Evolutionary conservation across 2,113 vertebrate genomes (phyloP), one percentile per base, ranked within the genome.

Genomic region (Mesoclemmys tuberculata): DNA sequence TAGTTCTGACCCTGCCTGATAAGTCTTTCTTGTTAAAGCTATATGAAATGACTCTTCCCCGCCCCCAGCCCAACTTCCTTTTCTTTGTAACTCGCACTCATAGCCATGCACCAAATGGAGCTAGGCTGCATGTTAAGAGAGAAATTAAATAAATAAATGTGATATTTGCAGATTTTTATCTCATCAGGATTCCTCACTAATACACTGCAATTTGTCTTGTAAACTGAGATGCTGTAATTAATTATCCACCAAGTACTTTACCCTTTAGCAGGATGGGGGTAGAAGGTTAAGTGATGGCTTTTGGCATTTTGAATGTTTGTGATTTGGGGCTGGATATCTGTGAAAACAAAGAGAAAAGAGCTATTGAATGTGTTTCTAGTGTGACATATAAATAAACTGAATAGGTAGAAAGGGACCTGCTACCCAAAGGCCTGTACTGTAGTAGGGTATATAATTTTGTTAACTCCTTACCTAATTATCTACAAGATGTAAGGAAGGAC

Each of bases 121-220:
- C 22, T 87, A 77, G 93, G 80, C 83, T n/a, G 61, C 54, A 91
- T n/a, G 61, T 89, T 85, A 94, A 94, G 94, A 96, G 44, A 91
- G 58, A 90, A 84, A 38, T 87, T 85, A 82, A 96, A 90, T 95
- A 96, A 96, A 95, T 96, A 95, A 93, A 93, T 89, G 84, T 44
- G 27, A 84, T 93, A 92, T 91, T 89, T 89, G 80, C 61, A 94
- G 94, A 95, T 95, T 95, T 95, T 94, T 94, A 94, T 92, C 96
- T 95, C 81, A 80, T 88, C 79, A 52, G 95, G 87, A 97, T 96
- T 94, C 92, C 93, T 91, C 85, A 92, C 83, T 90, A 85, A 96
- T 89, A 93, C 93, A 97, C 80, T 94, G 87, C 87, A 80, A 92
- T 88, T 5, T 79, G 93, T 90, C 35, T n/a, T 68, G 35, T 85